Base-by-base conservation (phyloP, 2,797 vertebrate genomes). In the Acanthis flammea region DNA sequence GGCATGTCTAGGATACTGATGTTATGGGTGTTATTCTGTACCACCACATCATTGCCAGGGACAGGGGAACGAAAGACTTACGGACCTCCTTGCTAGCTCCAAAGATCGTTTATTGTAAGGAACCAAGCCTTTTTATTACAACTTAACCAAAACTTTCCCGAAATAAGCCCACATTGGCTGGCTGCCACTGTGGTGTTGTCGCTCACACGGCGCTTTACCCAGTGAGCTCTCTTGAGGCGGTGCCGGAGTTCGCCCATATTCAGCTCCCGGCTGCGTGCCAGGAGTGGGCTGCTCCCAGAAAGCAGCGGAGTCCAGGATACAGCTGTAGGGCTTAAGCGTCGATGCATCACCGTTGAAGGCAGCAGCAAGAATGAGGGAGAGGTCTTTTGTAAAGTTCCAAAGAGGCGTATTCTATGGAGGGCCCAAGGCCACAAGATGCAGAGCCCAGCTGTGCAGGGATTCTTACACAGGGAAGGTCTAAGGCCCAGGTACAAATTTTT, bases 131-230 rank as follows among this genome's bases (percentile, higher is more conserved):
- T 73, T 58, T 31, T 31, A 15, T 30, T 11, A 3, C 47, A 47
- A 58, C 12, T 19, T 35, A 57, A 45, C 31, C 13, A 14, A 42
- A 70, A 71, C 17, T 25, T 44, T 27, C 44, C 10, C 4, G 0
- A 45, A 37, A 30, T 8, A 30, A 45, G n/a, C 15, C 6, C 10
- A 14, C 21, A 9, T 7, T 31, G 22, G 19, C 42, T 30, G 15
- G n/a, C 70, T 45, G n/a, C 9, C 12, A 14, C 54, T 24, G 53
- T 16, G 9, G n/a, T 14, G 41, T 23, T 2, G 0, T 9, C 4
- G 9, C 8, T 57, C 42, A 19, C 1, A 0, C 2, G 0, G 35
- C 16, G 7, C 42, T 47, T 25, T 19, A 31, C 12, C 16, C 21
- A 31, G 1, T 8, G 19, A 58, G 27, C 42, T 57, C n/a, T 31